Percentiles rank a stretch among this genome's conserved stretches.
Evolutionary conservation across 2,797 vertebrate genomes (phyloP).

Genomic region (Arnoldichthys spilopterus): DNA sequence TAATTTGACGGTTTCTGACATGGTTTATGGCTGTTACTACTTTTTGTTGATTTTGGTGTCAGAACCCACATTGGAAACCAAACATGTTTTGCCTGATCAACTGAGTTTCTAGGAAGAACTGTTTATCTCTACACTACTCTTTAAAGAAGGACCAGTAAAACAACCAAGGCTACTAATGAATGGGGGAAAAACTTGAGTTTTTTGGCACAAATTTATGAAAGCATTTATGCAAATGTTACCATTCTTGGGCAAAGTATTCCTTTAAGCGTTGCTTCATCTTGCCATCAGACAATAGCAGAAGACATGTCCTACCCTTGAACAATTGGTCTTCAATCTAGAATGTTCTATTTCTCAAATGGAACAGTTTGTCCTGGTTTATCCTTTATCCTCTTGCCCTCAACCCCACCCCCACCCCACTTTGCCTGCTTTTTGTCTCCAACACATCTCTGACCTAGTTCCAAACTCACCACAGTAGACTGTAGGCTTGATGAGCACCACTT

Average conservation of each 20-base stretch:
- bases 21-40: too few relatives aligned
- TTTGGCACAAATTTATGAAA: too few relatives aligned
- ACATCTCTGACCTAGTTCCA: conserved; percentile 57
- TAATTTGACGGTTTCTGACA: too few relatives aligned
- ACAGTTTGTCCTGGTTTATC: conserved; percentile 13
- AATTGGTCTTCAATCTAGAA: not conserved
- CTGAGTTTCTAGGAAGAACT: too few relatives aligned
- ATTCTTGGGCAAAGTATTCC: not conserved
- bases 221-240: too few relatives aligned
- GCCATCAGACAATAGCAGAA: not conserved
- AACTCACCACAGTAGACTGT: conserved; percentile 59
- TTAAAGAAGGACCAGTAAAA: too few relatives aligned
- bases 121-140: too few relatives aligned
- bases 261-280: not conserved
- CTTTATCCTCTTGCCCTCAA: not conserved
- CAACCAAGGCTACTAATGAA: too few relatives aligned
- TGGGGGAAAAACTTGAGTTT: too few relatives aligned
- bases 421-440: conserved; percentile 64
- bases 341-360: not conserved
- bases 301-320: not conserved
- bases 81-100: too few relatives aligned
- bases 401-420: conserved; percentile 19
- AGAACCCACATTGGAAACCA: too few relatives aligned
- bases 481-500: not conserved
- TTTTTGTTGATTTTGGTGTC: too few relatives aligned